Percentiles rank a stretch among this genome's conserved stretches.
These are phyloP conservation scores for Cochlearius cochlearius DNA, from an alignment of 2,113 vertebrate species.

Conservation along the genomic window DNA sequence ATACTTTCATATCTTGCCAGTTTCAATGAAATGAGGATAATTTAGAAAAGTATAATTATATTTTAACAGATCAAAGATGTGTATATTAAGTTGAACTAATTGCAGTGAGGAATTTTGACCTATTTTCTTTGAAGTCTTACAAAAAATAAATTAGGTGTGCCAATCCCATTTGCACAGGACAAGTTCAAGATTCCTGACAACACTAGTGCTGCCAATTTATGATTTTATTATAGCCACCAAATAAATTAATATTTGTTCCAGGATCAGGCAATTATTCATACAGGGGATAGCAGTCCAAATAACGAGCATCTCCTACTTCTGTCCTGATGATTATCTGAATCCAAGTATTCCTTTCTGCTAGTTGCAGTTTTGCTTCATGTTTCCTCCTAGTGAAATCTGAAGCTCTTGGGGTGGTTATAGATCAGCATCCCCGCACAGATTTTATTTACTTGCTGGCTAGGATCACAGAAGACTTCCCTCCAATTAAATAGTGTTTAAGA, in stretches of 20 bases:
- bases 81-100: constrained; percentile 11
- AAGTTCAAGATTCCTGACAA: background rate
- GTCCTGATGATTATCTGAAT: background rate
- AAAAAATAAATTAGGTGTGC: background rate
- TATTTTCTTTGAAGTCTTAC: constrained; percentile 33
- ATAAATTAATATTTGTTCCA: background rate
- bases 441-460: background rate
- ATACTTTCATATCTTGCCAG: background rate
- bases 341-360: background rate
- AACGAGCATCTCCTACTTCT: background rate
- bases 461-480: background rate
- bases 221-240: background rate
- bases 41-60: background rate
- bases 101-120: constrained; percentile 28
- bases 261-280: background rate
- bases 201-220: background rate
- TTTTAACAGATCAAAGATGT: constrained; percentile 28
- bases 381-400: background rate
- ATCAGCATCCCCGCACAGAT: background rate
- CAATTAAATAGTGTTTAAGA: background rate
- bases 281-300: background rate
- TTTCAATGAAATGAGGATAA: background rate
- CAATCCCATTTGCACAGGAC: background rate
- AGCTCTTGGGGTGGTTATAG: background rate
- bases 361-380: background rate